A percentile compares a stretch with the other conserved stretches of the same genome.
These are phyloP conservation scores for Calameuta pallipes DNA, from an alignment of 2,888 invertebrate species.

Conservation along the genomic window DNA sequence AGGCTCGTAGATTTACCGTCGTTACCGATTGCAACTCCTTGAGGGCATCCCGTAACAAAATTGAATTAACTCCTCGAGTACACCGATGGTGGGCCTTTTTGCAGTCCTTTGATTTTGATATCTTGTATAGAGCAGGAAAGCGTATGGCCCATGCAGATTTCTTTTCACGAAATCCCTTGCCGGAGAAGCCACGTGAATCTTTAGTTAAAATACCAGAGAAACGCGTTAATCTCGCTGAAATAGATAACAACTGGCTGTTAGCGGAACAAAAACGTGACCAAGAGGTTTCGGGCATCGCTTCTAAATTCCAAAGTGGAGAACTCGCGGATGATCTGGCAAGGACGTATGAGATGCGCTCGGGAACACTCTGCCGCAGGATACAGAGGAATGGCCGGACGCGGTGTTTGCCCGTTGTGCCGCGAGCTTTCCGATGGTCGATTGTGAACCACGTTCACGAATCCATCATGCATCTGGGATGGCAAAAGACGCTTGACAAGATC, in stretches of 20 bases:
- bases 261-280: conserved; percentile 29
- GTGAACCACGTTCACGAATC: conserved; percentile 26
- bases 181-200: neutral
- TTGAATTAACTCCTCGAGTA: conserved; percentile 40
- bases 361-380: conserved; percentile 27
- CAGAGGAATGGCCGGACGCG: conserved; percentile 30
- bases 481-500: conserved; percentile 27
- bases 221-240: conserved; percentile 12
- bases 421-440: conserved; percentile 23
- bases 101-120: conserved; percentile 27
- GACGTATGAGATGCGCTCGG: conserved; percentile 24
- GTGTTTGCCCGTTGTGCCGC: conserved; percentile 23
- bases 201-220: conserved; percentile 3
- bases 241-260: conserved; percentile 25
- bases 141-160: conserved; percentile 30
- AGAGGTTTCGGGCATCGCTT: conserved; percentile 16
- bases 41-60: conserved; percentile 36
- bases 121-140: conserved; percentile 27
- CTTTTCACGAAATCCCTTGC: conserved; percentile 23
- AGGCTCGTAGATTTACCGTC: conserved; percentile 36
- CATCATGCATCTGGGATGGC: conserved; percentile 22
- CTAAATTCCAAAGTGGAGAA: conserved; percentile 17
- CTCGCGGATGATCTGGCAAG: conserved; percentile 15
- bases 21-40: conserved; percentile 47
- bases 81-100: conserved; percentile 45